Conservation (phyloP, 92 coral and sea anemone genomes). For the Porites evermanni region DNA sequence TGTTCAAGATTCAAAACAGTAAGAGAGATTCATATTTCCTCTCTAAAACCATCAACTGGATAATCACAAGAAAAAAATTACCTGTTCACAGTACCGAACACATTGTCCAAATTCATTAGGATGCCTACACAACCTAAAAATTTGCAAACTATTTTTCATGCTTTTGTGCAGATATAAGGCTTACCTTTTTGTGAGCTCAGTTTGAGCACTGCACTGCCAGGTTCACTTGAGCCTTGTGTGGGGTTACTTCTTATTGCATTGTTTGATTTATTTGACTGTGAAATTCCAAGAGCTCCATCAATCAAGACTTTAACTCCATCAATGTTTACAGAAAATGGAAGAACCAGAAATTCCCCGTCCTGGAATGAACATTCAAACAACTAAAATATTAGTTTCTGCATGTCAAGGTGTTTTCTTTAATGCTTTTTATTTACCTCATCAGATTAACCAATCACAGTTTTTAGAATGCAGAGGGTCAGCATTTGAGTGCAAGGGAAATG, state of each 20-base stretch:
- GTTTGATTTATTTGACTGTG: conserved; percentile 8
- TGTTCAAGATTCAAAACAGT: no score
- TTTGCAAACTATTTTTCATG: no score
- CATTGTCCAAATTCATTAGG: no score
- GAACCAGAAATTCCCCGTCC: conserved; percentile 89
- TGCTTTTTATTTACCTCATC: no score
- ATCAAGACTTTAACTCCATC: conserved; percentile 74
- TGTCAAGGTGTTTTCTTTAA: no score
- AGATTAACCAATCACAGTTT: neutral
- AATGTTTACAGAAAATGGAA: conserved; percentile 69
- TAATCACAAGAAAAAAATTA: no score
- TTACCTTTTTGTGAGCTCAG: conserved; percentile 31
- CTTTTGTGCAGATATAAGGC: neutral
- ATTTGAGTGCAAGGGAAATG: no score
- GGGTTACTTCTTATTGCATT: conserved; percentile 9
- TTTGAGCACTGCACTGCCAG: conserved; percentile 36
- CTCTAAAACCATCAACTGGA: no score
- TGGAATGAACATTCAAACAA: conserved; percentile 12
- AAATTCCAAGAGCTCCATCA: conserved; percentile 56
- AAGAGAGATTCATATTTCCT: no score
- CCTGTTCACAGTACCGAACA: no score
- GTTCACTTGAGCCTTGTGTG: neutral
- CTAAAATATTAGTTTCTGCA: neutral
- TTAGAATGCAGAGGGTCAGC: neutral
- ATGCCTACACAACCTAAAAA: no score